Percentiles rank a stretch among this genome's conserved stretches.
phyloP scores from a whole-genome alignment of 2,113 vertebrate genomes.

The Theristicus caerulescens region DNA sequence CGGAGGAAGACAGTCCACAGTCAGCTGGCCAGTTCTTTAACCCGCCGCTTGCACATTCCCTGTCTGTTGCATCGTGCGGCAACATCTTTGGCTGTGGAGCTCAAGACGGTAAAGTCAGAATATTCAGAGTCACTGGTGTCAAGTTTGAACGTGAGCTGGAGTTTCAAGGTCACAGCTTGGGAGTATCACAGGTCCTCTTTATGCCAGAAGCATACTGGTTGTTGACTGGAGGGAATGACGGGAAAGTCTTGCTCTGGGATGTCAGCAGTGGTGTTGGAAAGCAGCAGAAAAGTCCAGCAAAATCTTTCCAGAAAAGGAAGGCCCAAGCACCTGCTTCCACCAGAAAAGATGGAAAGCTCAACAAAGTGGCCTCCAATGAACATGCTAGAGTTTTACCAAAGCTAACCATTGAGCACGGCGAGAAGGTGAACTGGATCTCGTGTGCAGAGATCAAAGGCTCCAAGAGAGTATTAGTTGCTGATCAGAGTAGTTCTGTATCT shows the following conservation, averaged over 20 bases:
- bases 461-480: constrained; percentile 85
- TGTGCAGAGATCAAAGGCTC: constrained; percentile 81
- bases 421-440: constrained; percentile 95
- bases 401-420: constrained; percentile 83
- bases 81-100: constrained; percentile 88
- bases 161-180: constrained; percentile 85
- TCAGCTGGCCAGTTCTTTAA: constrained; percentile 86
- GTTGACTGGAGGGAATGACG: constrained; percentile 90
- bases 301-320: constrained; percentile 73
- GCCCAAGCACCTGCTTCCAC: constrained; percentile 52
- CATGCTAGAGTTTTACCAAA: constrained; percentile 67
- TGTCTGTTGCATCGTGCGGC: constrained; percentile 86
- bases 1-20: constrained; percentile 69
- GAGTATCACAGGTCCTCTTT: constrained; percentile 90
- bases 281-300: constrained; percentile 68
- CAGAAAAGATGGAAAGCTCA: constrained; percentile 50
- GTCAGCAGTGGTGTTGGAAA: constrained; percentile 73
- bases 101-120: constrained; percentile 87
- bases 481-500: constrained; percentile 83
- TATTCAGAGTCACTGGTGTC: constrained; percentile 82
- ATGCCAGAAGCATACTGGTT: constrained; percentile 83
- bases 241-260: constrained; percentile 89
- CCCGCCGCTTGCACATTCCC: constrained; percentile 87
- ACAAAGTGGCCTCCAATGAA: background rate
- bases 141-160: constrained; percentile 81